These are phyloP conservation scores for Maniola hyperantus DNA, from an alignment of 2,888 invertebrate species.

Conservation along the genomic window DNA sequence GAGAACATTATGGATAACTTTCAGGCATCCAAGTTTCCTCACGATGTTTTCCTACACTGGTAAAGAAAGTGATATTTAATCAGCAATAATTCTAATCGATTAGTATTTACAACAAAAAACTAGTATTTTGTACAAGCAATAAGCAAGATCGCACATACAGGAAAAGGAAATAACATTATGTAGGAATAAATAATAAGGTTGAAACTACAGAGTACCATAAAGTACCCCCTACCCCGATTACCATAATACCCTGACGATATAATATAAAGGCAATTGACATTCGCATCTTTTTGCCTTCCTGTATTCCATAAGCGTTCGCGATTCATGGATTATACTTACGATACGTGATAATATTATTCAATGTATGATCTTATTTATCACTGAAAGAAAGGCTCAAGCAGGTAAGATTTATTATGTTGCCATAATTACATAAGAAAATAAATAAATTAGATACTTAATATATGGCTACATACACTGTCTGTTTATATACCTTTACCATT, in stretches of 20 bases:
- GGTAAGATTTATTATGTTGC: not conserved
- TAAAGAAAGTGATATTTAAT: too few species aligned
- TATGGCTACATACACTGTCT: too few species aligned
- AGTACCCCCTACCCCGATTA: not conserved
- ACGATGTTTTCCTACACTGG: too few species aligned
- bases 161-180: conserved; percentile 10
- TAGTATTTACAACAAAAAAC: not conserved
- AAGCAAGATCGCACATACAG: conserved; percentile 3
- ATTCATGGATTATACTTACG: too few species aligned
- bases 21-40: too few species aligned
- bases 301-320: not conserved
- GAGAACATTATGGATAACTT: too few species aligned
- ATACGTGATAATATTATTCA: conserved; percentile 8
- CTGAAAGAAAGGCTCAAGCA: not conserved
- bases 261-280: not conserved
- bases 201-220: not conserved
- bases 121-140: not conserved
- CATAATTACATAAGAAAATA: not conserved
- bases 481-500: too few species aligned
- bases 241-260: not conserved
- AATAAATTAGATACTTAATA: not conserved
- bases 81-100: not conserved
- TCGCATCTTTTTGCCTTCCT: not conserved
- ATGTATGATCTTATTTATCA: conserved; percentile 7
- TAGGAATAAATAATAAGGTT: not conserved